Conservation (phyloP, 2,113 vertebrate genomes). For the Calyptomena viridis region DNA sequence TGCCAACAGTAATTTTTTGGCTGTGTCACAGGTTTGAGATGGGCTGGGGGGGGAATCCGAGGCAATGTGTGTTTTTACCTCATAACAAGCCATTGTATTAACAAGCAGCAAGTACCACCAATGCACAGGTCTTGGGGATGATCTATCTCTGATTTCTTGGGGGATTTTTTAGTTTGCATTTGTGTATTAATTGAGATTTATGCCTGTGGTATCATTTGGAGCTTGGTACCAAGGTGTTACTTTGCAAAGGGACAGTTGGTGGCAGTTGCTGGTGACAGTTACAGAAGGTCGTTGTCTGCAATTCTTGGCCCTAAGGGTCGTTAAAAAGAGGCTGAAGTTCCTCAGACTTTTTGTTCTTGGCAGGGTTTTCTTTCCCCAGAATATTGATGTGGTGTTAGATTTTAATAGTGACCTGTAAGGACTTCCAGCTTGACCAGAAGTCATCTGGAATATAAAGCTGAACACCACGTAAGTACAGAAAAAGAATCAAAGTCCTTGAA, state of each 20-base stretch:
- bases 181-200: fast-evolving
- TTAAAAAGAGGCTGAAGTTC: not conserved
- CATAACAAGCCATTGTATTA: no score
- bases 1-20: not conserved
- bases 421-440: not conserved
- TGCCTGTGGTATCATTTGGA: fast-evolving
- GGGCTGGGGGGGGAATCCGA: not conserved
- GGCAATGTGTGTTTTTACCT: not conserved
- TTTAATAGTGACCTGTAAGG: not conserved
- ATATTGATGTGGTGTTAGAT: fast-evolving
- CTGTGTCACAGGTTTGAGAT: not conserved
- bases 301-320: not conserved
- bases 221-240: not conserved
- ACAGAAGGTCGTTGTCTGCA: not conserved
- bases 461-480: not conserved
- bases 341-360: not conserved
- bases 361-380: not conserved
- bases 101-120: not conserved
- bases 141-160: no score
- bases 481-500: not conserved
- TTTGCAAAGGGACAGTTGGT: not conserved
- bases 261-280: not conserved
- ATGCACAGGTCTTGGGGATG: not conserved
- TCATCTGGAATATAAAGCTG: not conserved
- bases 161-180: fast-evolving